phyloP scores from a whole-genome alignment of 1,140 invertebrate species.

The Rhysida immarginata region DNA sequence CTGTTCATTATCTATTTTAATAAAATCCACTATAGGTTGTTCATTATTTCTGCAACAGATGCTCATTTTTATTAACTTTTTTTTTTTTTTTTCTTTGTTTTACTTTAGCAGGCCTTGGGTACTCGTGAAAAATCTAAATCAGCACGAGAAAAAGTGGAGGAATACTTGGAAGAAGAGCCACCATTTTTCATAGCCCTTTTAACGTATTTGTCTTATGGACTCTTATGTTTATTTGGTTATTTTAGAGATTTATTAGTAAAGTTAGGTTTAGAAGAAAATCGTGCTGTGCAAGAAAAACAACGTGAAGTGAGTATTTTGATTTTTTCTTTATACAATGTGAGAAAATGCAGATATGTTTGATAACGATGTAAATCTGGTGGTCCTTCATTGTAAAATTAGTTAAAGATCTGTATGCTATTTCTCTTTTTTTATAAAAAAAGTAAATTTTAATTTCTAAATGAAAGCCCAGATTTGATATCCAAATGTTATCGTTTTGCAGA shows the following conservation, averaged over 20 bases:
- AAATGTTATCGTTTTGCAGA: too few species aligned
- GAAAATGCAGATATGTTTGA: background rate
- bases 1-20: too few species aligned
- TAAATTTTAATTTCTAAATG: too few species aligned
- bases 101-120: background rate
- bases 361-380: too few species aligned
- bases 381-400: too few species aligned
- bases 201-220: constrained; percentile 75
- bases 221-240: constrained; percentile 71
- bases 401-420: too few species aligned
- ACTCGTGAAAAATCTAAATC: background rate
- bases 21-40: too few species aligned
- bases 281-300: constrained; percentile 51
- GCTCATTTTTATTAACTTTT: too few species aligned
- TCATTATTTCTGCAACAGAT: too few species aligned
- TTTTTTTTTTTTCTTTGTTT: background rate
- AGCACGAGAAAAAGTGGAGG: background rate
- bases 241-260: constrained; percentile 48
- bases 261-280: constrained; percentile 41
- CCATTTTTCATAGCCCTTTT: constrained; percentile 64
- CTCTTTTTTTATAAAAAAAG: too few species aligned
- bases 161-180: constrained; percentile 44
- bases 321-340: too few species aligned
- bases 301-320: constrained; percentile 51
- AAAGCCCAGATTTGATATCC: too few species aligned